Conservation (phyloP, 1,140 invertebrate species). For the Magallana ariakensis region DNA sequence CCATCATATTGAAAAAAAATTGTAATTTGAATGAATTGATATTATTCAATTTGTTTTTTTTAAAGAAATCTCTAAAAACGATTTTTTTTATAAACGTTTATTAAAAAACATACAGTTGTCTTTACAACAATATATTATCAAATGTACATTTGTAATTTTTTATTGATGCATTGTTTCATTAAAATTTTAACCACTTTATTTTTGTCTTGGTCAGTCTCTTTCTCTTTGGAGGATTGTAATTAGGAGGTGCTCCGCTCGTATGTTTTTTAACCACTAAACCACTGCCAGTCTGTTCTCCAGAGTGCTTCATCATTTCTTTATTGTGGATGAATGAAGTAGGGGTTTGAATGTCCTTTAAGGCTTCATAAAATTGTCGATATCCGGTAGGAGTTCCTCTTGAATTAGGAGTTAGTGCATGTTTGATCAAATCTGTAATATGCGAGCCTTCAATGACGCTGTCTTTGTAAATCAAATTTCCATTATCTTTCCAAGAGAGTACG, state of each 20-base stretch:
- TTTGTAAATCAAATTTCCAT: slow-evolving; percentile 24
- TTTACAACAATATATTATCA: not conserved
- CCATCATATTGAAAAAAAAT: not conserved
- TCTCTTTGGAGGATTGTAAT: not conserved
- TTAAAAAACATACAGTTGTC: not conserved
- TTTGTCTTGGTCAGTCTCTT: slow-evolving; percentile 3
- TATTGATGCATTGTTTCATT: not conserved
- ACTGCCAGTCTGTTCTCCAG: not conserved
- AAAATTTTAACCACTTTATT: slow-evolving; percentile 35
- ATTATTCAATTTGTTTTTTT: not conserved
- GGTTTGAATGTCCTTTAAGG: slow-evolving; percentile 3
- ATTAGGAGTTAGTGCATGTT: not conserved
- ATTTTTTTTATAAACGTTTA: not conserved
- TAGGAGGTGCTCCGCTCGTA: not conserved
- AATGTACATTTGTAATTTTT: not conserved
- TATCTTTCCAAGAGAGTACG: slow-evolving; percentile 6
- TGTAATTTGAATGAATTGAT: not conserved
- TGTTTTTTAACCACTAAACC: slow-evolving; percentile 6
- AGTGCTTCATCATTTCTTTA: not conserved
- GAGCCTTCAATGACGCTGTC: not conserved
- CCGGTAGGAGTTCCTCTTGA: not conserved
- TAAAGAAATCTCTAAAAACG: not conserved
- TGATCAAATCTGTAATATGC: slow-evolving; percentile 16
- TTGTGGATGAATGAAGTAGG: not conserved
- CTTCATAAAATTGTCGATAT: slow-evolving; percentile 22